These are phyloP conservation scores for Meles meles DNA, from an alignment of 2,113 vertebrate species.

Conservation along the genomic window DNA sequence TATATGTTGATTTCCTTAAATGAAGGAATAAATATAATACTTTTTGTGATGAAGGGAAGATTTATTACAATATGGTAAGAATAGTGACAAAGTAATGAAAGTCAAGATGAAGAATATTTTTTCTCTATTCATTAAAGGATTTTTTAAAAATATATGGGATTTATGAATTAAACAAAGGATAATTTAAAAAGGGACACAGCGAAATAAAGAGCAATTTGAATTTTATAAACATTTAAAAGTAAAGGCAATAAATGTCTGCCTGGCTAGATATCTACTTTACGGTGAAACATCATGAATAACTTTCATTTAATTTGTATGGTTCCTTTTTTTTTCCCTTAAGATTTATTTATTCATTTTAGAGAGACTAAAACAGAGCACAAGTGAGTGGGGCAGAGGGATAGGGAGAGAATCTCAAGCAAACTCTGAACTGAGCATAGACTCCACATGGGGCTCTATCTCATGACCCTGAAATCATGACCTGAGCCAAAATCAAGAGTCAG, in stretches of 20 bases:
- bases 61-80: neutral
- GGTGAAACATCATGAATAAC: neutral
- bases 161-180: neutral
- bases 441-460: neutral
- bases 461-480: neutral
- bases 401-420: neutral
- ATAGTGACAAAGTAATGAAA: neutral
- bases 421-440: neutral
- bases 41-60: neutral
- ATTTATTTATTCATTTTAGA: neutral
- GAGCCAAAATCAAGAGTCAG: neutral
- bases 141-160: neutral
- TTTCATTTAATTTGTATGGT: neutral
- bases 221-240: conserved; percentile 11
- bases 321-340: neutral
- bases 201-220: neutral
- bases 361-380: neutral
- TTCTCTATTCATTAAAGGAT: neutral
- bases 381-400: neutral
- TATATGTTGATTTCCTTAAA: conserved; percentile 6
- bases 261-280: neutral
- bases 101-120: neutral
- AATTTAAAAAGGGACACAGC: neutral
- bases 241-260: neutral
- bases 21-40: conserved; percentile 29